Evolutionary conservation across 2,113 vertebrate species (phyloP).

Genomic region (Origma solitaria): DNA sequence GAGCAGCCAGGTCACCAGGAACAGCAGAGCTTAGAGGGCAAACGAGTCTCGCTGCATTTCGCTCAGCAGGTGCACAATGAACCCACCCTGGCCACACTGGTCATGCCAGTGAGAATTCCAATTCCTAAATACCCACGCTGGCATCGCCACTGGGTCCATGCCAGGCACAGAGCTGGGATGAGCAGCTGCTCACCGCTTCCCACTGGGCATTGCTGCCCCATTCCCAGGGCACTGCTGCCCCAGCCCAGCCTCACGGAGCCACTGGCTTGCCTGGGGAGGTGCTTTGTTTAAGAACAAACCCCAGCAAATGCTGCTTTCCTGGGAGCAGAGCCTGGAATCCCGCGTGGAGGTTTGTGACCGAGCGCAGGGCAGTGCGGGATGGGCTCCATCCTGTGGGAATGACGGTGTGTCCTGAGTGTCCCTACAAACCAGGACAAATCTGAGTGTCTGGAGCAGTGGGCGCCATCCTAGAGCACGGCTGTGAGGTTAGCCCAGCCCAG

Average conservation of each 20-base stretch:
- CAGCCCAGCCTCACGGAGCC: neutral
- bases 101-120: rapidly evolving
- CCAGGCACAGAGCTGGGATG: rapidly evolving
- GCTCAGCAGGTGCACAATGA: neutral
- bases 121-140: rapidly evolving
- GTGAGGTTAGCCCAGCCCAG: rapidly evolving
- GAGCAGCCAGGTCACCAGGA: neutral
- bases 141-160: neutral
- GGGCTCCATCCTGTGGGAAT: rapidly evolving
- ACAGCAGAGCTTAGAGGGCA: neutral
- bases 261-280: neutral
- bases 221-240: neutral
- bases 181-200: neutral
- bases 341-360: rapidly evolving
- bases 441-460: rapidly evolving
- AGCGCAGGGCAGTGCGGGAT: neutral
- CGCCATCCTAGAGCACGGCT: rapidly evolving
- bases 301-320: neutral
- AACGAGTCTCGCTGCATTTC: rapidly evolving
- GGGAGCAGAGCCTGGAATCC: neutral
- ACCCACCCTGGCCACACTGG: neutral
- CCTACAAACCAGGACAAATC: rapidly evolving
- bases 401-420: neutral
- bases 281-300: neutral
- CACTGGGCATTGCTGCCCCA: neutral